Conservation (phyloP, 2,113 vertebrate species). For the Nesogale talazaci region DNA sequence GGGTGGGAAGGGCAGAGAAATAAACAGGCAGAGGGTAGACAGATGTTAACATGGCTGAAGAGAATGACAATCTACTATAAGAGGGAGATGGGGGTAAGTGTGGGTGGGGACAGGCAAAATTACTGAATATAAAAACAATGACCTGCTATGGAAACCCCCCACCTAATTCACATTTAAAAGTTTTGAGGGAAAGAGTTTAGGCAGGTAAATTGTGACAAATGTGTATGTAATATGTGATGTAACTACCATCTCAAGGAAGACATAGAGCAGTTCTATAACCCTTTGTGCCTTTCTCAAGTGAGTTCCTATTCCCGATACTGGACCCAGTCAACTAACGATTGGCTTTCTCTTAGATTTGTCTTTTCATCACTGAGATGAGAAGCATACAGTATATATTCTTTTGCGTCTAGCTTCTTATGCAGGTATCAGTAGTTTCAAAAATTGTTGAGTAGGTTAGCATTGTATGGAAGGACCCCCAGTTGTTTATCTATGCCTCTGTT, state of each 20-base stretch:
- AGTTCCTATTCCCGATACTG: not conserved
- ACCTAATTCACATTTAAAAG: too few species aligned
- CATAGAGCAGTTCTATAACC: not conserved
- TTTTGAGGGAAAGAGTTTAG: not conserved
- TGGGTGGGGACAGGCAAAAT: too few species aligned
- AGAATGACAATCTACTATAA: too few species aligned
- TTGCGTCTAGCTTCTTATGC: not conserved
- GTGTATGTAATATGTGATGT: not conserved
- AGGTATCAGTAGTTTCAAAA: not conserved
- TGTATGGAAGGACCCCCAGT: slow-evolving; percentile 10
- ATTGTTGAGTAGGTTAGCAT: not conserved
- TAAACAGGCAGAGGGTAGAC: too few species aligned
- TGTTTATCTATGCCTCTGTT: not conserved
- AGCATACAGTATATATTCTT: not conserved
- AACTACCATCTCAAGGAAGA: slow-evolving; percentile 36
- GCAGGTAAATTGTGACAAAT: not conserved
- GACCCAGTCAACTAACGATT: not conserved
- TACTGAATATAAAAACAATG: too few species aligned
- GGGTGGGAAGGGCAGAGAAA: too few species aligned
- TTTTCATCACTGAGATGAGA: not conserved
- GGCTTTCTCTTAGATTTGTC: slow-evolving; percentile 15
- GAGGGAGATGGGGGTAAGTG: too few species aligned
- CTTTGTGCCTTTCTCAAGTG: slow-evolving; percentile 30
- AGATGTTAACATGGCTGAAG: too few species aligned
- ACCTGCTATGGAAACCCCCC: too few species aligned